Conservation (phyloP, 2,797 vertebrate species). For the Catostomus latipinnis region DNA sequence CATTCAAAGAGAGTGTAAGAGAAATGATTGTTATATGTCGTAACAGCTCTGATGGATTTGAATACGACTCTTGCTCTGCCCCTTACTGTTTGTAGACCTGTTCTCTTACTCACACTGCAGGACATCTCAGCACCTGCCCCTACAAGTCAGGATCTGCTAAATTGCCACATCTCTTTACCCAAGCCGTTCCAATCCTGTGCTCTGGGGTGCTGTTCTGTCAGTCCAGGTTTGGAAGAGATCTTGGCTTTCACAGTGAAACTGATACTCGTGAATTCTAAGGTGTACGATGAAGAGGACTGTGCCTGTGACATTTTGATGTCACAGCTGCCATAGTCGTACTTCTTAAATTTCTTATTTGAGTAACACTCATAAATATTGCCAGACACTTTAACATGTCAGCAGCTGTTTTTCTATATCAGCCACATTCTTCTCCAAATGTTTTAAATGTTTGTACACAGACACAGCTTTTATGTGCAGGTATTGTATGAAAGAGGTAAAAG, state of each 20-base stretch:
- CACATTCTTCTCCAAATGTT: slow-evolving; percentile 73
- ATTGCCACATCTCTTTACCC: slow-evolving; percentile 40
- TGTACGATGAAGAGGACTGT: slow-evolving; percentile 65
- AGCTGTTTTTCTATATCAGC: slow-evolving; percentile 79
- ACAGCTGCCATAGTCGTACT: slow-evolving; percentile 76
- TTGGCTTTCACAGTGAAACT: slow-evolving; percentile 69
- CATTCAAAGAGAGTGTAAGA: background rate
- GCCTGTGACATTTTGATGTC: slow-evolving; percentile 78
- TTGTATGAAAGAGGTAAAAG: too few species aligned
- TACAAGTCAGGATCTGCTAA: slow-evolving; percentile 49
- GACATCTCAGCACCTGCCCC: slow-evolving; percentile 17
- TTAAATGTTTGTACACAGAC: slow-evolving; percentile 56
- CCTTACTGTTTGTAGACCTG: slow-evolving; percentile 22
- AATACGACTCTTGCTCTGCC: slow-evolving; percentile 15
- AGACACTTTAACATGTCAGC: slow-evolving; percentile 76
- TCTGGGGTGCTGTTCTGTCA: slow-evolving; percentile 59
- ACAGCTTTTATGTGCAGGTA: too few species aligned
- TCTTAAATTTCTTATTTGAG: slow-evolving; percentile 78
- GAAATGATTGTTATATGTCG: background rate
- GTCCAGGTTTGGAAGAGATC: slow-evolving; percentile 62
- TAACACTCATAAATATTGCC: slow-evolving; percentile 75
- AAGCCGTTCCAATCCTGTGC: slow-evolving; percentile 15
- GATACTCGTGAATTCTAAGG: slow-evolving; percentile 72
- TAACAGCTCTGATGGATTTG: slow-evolving; percentile 22
- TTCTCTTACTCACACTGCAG: slow-evolving; percentile 2